These are phyloP conservation scores for Galagoides demidoff DNA, from an alignment of 2,797 vertebrate species.

Conservation along the genomic window DNA sequence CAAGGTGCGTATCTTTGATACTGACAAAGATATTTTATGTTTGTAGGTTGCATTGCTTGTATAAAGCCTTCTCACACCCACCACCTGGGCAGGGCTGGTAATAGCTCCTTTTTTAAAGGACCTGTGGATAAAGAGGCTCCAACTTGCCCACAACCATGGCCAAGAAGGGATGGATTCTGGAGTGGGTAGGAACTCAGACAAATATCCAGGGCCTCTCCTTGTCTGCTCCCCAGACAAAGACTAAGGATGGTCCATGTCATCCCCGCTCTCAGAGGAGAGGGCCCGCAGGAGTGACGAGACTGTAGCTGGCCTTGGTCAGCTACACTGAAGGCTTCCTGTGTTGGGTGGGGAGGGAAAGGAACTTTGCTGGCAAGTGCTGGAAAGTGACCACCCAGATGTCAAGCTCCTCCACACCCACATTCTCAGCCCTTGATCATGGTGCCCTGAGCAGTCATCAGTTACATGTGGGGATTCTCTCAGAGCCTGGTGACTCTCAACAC, in stretches of 20 bases:
- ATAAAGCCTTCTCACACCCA: not conserved
- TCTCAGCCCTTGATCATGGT: not conserved
- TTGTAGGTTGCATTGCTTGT: not conserved
- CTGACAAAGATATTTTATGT: not conserved
- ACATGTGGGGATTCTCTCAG: not conserved
- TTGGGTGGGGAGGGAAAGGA: not conserved
- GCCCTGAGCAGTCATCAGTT: not conserved
- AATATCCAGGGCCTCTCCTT: not conserved
- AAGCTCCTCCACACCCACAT: not conserved
- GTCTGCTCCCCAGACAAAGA: not conserved
- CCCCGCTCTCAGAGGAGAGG: not conserved
- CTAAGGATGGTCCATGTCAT: accelerated
- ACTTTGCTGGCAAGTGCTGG: not conserved
- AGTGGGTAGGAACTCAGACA: not conserved
- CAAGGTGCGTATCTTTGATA: not conserved
- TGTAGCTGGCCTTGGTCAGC: not conserved
- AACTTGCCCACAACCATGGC: not conserved
- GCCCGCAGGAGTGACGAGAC: not conserved
- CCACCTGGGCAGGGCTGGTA: no score
- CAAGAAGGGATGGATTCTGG: not conserved
- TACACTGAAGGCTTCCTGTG: not conserved
- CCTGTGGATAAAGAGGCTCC: not conserved
- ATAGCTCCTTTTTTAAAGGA: not conserved
- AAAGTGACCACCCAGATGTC: not conserved
- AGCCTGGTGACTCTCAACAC: not conserved